Evolutionary conservation across 2,797 vertebrate genomes (phyloP), one percentile per base, ranked within the genome.

Genomic region (Antrozous pallidus): DNA sequence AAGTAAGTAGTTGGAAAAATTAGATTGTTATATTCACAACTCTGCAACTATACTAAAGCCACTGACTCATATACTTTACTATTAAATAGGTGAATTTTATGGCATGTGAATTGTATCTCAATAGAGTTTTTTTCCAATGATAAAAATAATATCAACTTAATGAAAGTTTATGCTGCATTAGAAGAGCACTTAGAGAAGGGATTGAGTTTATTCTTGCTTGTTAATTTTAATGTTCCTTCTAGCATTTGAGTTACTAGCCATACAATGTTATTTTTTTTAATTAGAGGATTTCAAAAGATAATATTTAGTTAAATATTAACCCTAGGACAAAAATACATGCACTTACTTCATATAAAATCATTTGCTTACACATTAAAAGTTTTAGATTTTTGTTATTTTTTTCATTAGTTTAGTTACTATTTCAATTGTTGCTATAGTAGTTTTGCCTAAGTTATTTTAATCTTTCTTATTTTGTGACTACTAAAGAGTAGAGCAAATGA

Each of bases 31-130:
- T 51, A 58, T 36, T 88, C 20, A 91, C 26, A 94, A 58, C 8
- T 58, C 17, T 49, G 1, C 81, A 33, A 58, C 75, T 61, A 63
- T 69, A 33, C 4, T 90, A 79, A 94, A 84, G 82, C 16, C 33
- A 78, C 8, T 92, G 22, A 83, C 69, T 40, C 71, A 1, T 77
- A 80, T 7, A 82, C 20, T 86, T 96, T 73, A 54, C 20, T 24
- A 54, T 20, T 54, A 91, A 86, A 47, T 82, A 86, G 61, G 40
- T 91, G 45, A 86, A 87, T 70, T 93, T 94, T 86, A 94, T 75
- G 70, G 26, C 49, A 28, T 91, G 13, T 90, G 70, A 94, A 89
- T 87, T 93, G 77, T 85, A 83, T 67, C 8, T 82, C 16, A 91
- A 71, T 89, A 84, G n/a, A n/a, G n/a, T n/a, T n/a, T n/a, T n/a